Conservation (phyloP, 2,797 vertebrate genomes). For the Rachycentron canadum region DNA sequence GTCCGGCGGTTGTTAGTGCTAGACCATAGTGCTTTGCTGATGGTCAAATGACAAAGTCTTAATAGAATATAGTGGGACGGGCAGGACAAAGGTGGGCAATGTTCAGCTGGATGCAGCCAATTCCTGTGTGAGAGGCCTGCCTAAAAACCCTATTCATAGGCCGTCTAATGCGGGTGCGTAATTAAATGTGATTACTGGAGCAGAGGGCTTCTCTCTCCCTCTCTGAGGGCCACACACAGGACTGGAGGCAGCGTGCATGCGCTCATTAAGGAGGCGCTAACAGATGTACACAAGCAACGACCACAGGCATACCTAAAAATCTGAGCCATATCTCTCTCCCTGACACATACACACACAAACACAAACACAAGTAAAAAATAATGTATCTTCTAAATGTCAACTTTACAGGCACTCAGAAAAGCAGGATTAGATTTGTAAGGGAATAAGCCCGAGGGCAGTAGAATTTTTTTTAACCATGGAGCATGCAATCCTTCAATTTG, state of each 20-base stretch:
- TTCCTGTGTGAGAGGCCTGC: constrained; percentile 85
- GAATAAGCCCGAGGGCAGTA: constrained; percentile 12
- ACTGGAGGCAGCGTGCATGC: constrained; percentile 75
- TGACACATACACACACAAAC: constrained; percentile 46
- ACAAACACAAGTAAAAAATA: constrained; percentile 40
- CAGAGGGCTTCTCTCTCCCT: constrained; percentile 81
- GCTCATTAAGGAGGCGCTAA: constrained; percentile 84
- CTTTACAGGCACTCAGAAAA: constrained; percentile 24
- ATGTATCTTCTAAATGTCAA: constrained; percentile 36
- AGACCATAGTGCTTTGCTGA: constrained; percentile 80
- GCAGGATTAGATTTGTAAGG: constrained; percentile 34
- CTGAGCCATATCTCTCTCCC: constrained; percentile 53
- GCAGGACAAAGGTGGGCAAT: constrained; percentile 88
- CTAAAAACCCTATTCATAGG: constrained; percentile 87
- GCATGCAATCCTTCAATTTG: constrained; percentile 35
- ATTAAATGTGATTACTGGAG: constrained; percentile 91
- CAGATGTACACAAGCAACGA: constrained; percentile 80
- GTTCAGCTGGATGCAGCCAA: constrained; percentile 85
- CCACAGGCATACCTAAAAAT: constrained; percentile 72
- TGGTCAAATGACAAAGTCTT: constrained; percentile 87
- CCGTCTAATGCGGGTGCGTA: constrained; percentile 86
- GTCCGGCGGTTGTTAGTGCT: constrained; percentile 82
- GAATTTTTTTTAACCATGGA: constrained; percentile 2
- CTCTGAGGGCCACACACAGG: constrained; percentile 85
- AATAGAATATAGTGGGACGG: constrained; percentile 83